These are phyloP conservation scores for Hypomesus transpacificus DNA, from an alignment of 2,113 vertebrate species.

Conservation along the genomic window DNA sequence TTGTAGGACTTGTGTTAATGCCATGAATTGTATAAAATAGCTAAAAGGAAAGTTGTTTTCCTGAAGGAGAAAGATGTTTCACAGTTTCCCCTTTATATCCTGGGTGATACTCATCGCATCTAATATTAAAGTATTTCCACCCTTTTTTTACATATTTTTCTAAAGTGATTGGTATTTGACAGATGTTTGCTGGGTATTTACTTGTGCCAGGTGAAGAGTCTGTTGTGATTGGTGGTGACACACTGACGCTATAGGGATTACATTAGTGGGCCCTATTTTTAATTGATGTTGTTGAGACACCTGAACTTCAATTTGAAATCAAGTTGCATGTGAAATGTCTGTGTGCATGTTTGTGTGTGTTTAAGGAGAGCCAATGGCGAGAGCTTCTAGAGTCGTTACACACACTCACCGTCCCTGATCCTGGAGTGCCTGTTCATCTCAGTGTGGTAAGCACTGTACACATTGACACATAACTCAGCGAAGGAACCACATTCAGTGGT, in stretches of 20 bases:
- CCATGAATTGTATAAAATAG: neutral
- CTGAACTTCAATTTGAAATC: neutral
- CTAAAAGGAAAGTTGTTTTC: neutral
- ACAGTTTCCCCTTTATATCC: neutral
- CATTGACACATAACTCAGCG: too few species aligned
- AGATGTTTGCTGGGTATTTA: neutral
- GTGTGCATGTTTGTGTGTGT: slow-evolving; percentile 23
- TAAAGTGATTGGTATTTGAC: neutral
- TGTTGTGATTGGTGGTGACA: too few species aligned
- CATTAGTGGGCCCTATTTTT: neutral
- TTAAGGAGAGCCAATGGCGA: slow-evolving; percentile 86
- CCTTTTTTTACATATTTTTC: neutral
- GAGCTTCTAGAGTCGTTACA: slow-evolving; percentile 87
- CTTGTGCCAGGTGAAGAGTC: too few species aligned
- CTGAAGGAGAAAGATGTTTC: neutral
- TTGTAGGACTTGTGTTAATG: neutral
- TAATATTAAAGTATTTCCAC: neutral
- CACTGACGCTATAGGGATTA: too few species aligned
- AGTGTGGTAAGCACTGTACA: slow-evolving; percentile 78
- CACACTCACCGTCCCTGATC: slow-evolving; percentile 82
- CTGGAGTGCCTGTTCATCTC: slow-evolving; percentile 86
- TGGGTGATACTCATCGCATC: neutral
- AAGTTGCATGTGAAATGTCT: too few species aligned
- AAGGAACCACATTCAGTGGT: too few species aligned
- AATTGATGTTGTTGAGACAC: neutral